Evolutionary conservation across 2,113 vertebrate genomes (phyloP).

Genomic region (Corythoichthys intestinalis): DNA sequence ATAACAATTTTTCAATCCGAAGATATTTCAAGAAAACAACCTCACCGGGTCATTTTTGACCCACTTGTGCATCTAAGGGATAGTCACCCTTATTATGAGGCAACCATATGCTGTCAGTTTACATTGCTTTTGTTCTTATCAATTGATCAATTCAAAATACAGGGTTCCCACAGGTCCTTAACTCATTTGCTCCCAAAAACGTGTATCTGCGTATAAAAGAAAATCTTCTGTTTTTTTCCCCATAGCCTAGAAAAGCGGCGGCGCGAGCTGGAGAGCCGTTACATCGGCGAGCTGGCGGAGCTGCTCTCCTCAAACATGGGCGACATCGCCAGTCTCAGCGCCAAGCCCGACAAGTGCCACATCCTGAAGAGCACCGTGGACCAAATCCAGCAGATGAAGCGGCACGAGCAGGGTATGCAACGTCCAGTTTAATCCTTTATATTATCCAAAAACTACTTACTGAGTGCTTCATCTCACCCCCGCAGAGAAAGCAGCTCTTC

Average conservation of each 20-base stretch:
- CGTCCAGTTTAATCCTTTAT: rapidly evolving
- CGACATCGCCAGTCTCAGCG: slow-evolving; percentile 86
- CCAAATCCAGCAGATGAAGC: slow-evolving; percentile 95
- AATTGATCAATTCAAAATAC: no score
- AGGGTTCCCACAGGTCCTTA: no score
- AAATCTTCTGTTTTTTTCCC: not conserved
- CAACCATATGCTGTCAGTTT: no score
- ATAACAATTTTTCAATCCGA: no score
- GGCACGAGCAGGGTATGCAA: slow-evolving; percentile 82
- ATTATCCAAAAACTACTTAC: not conserved
- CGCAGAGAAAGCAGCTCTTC: slow-evolving; percentile 78
- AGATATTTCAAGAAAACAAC: no score
- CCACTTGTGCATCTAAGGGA: no score
- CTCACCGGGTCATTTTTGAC: no score
- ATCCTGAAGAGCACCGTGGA: slow-evolving; percentile 90
- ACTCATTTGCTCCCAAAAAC: no score
- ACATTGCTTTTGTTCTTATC: no score
- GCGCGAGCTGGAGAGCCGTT: slow-evolving; percentile 91
- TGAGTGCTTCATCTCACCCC: not conserved
- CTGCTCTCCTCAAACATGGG: slow-evolving; percentile 90
- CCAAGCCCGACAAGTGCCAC: slow-evolving; percentile 95
- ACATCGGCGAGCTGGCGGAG: slow-evolving; percentile 92
- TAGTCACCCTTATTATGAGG: no score
- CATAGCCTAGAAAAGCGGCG: slow-evolving; percentile 86
- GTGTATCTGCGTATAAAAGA: no score